These are phyloP conservation scores for Neodiprion fabricii DNA, from an alignment of 1,140 invertebrate species.

Conservation along the genomic window DNA sequence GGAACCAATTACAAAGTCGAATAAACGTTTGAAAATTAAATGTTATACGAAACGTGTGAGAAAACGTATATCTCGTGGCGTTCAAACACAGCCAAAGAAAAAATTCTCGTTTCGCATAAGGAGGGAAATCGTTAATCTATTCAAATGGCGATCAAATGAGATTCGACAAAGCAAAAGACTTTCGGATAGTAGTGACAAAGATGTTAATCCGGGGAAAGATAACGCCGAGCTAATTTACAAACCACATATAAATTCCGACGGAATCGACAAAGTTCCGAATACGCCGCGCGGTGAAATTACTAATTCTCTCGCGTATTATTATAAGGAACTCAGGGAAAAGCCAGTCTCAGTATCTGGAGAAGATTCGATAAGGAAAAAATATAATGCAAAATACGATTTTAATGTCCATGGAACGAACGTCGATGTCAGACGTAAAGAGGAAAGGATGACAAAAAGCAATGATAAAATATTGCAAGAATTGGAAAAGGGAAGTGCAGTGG, in stretches of 20 bases:
- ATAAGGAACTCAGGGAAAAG: too few species aligned
- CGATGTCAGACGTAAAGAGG: too few species aligned
- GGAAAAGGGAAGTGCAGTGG: too few species aligned
- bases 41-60: constrained; percentile 1
- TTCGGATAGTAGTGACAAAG: neutral
- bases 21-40: neutral
- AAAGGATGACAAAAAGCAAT: too few species aligned
- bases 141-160: neutral
- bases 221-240: neutral
- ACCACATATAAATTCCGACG: neutral
- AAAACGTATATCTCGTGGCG: constrained; percentile 34
- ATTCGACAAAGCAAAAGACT: neutral
- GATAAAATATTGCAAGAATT: too few species aligned
- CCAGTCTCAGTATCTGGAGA: too few species aligned
- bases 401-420: too few species aligned
- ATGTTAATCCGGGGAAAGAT: neutral
- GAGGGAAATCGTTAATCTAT: neutral
- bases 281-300: neutral
- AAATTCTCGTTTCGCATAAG: neutral
- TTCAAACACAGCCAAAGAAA: constrained; percentile 27
- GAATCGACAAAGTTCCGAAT: neutral
- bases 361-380: too few species aligned
- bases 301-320: neutral
- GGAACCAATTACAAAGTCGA: neutral
- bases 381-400: too few species aligned